Evolutionary conservation across 1,140 invertebrate species (phyloP).

Genomic region (Diabrotica undecimpunctata): DNA sequence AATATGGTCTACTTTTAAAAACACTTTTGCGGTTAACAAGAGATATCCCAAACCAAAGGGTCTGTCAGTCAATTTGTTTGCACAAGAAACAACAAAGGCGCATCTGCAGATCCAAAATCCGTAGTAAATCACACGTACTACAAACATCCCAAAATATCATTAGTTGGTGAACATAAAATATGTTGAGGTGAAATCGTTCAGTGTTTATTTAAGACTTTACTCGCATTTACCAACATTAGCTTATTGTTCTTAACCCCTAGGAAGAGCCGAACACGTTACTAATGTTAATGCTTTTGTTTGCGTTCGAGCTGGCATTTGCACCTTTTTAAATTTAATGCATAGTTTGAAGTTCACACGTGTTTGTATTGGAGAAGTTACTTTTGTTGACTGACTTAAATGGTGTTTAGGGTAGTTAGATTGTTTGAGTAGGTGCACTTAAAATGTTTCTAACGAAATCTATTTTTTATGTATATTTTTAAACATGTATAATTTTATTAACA

Average conservation of each 20-base stretch:
- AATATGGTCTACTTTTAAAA: too few relatives aligned
- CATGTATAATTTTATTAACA: too few relatives aligned
- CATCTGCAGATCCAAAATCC: slow-evolving; percentile 37
- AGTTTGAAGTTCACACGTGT: slow-evolving; percentile 8
- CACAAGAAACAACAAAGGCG: slow-evolving; percentile 30
- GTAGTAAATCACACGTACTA: slow-evolving; percentile 36
- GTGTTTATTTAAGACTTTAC: slow-evolving; percentile 30
- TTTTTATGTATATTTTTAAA: too few relatives aligned
- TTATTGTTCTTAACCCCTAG: slow-evolving; percentile 30
- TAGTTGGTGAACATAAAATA: slow-evolving; percentile 13
- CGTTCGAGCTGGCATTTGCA: slow-evolving; percentile 16
- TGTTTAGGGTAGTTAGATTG: background rate
- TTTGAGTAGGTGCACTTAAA: slow-evolving; percentile 13
- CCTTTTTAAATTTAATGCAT: slow-evolving; percentile 22
- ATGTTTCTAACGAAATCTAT: background rate
- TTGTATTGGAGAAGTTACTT: slow-evolving; percentile 7
- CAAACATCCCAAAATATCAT: slow-evolving; percentile 35
- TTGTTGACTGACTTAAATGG: background rate
- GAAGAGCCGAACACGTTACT: slow-evolving; percentile 15
- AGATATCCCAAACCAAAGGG: background rate
- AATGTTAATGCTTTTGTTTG: slow-evolving; percentile 16
- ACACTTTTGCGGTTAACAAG: too few relatives aligned
- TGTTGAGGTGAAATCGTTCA: slow-evolving; percentile 27
- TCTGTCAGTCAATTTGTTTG: slow-evolving; percentile 30
- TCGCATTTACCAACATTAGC: slow-evolving; percentile 17